phyloP scores from a whole-genome alignment of 1,140 invertebrate genomes.

The Lepidurus couesii region DNA sequence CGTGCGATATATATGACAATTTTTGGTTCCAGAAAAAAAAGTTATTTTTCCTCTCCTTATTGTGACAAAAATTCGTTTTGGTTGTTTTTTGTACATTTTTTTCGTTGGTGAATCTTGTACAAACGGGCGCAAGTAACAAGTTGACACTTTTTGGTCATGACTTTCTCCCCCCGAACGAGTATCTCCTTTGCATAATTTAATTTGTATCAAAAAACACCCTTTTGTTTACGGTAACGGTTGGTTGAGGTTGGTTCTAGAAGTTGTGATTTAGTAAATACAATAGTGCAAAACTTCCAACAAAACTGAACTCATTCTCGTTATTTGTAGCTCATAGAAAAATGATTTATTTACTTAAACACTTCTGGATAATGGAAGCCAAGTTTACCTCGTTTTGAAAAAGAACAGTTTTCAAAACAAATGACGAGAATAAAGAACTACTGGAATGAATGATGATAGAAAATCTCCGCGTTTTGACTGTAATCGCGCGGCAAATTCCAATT shows the following conservation, averaged over 20 bases:
- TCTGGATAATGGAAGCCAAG: not conserved
- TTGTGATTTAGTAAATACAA: conserved; percentile 19
- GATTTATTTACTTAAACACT: not conserved
- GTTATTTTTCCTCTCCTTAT: too few species aligned
- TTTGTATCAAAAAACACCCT: not conserved
- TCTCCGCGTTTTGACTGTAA: conserved; percentile 49
- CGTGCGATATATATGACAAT: too few species aligned
- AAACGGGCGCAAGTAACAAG: conserved; percentile 7
- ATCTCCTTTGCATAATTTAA: conserved; percentile 17
- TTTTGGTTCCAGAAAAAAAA: too few species aligned
- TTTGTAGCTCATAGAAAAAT: not conserved
- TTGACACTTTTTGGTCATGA: not conserved
- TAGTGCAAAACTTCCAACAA: not conserved
- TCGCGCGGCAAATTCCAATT: conserved; percentile 49
- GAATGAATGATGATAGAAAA: conserved; percentile 50
- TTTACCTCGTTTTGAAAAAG: too few species aligned
- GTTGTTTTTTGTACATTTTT: not conserved
- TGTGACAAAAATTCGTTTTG: too few species aligned
- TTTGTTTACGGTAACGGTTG: conserved; percentile 1
- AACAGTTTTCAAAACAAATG: not conserved
- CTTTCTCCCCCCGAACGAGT: not conserved
- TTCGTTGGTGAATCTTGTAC: not conserved
- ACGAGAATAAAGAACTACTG: not conserved
- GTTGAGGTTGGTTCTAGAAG: conserved; percentile 11
- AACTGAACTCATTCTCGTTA: not conserved